A percentile compares a stretch with the other conserved stretches of the same genome.
Evolutionary conservation across 92 coral and sea anemone genomes (phyloP).

Genomic region (Bergia sp.): DNA sequence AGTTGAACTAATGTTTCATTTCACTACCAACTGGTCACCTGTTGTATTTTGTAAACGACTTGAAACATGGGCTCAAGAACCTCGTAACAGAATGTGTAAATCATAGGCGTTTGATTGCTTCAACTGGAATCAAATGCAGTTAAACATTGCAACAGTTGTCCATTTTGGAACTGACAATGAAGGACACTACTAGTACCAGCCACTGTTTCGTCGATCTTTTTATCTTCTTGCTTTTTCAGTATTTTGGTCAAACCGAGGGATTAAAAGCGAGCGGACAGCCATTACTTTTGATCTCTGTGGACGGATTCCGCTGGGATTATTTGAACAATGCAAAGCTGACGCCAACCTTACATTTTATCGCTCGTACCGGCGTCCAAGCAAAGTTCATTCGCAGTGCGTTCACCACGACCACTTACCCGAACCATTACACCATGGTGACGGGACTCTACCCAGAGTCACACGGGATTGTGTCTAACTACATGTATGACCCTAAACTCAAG

Average conservation of each 20-base stretch:
- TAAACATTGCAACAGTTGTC: neutral
- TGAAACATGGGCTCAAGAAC: neutral
- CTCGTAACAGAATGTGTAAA: neutral
- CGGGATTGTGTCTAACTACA: constrained; percentile 83
- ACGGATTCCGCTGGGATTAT: constrained; percentile 95
- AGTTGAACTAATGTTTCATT: neutral
- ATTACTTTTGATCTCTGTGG: constrained; percentile 80
- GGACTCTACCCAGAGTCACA: constrained; percentile 93
- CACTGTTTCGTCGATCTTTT: neutral
- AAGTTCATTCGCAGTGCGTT: constrained; percentile 76
- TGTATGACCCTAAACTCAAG: constrained; percentile 81
- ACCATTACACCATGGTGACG: constrained; percentile 86
- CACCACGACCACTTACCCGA: constrained; percentile 85
- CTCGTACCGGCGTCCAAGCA: constrained; percentile 75
- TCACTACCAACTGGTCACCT: neutral
- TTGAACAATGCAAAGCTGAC: constrained; percentile 67
- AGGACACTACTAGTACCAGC: neutral
- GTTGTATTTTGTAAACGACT: constrained; percentile 16
- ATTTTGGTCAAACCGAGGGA: neutral
- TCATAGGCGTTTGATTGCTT: too few species aligned
- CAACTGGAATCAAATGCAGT: neutral
- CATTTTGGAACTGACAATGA: constrained; percentile 1
- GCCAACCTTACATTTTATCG: constrained; percentile 78
- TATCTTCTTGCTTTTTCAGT: neutral
- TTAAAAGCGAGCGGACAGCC: constrained; percentile 47